These are phyloP conservation scores for Polylopha cassiicola DNA, from an alignment of 2,888 invertebrate genomes.

Conservation along the genomic window DNA sequence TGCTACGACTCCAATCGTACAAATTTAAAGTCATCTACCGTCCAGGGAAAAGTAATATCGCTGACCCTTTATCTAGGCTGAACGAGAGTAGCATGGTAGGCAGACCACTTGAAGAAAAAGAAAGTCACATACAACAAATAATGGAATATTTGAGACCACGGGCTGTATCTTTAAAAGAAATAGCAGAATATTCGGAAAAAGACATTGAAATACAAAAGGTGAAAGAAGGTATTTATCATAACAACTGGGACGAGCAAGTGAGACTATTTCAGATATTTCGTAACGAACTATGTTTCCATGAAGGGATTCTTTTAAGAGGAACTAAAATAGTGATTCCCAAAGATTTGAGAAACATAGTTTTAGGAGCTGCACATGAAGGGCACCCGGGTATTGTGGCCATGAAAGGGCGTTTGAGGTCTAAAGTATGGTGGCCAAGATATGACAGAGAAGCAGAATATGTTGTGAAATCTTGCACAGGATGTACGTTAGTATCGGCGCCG, in stretches of 20 bases:
- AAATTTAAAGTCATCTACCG: slow-evolving; percentile 17
- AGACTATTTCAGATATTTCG: slow-evolving; percentile 16
- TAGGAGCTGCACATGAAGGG: slow-evolving; percentile 17
- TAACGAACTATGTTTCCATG: slow-evolving; percentile 9
- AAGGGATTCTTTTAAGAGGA: slow-evolving; percentile 12
- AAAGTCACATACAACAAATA: neutral
- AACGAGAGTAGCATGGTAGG: neutral
- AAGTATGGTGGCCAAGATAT: slow-evolving; percentile 20
- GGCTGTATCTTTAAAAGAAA: slow-evolving; percentile 9
- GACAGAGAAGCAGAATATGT: slow-evolving; percentile 20
- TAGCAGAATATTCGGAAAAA: slow-evolving; percentile 4
- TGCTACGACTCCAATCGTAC: slow-evolving; percentile 13
- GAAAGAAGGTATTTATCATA: slow-evolving; percentile 11
- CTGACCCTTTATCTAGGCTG: slow-evolving; percentile 11
- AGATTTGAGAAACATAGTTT: slow-evolving; percentile 2
- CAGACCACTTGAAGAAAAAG: slow-evolving; percentile 3
- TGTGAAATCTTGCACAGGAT: slow-evolving; percentile 19
- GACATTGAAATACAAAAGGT: slow-evolving; percentile 2
- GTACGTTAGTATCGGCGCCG: slow-evolving; percentile 7
- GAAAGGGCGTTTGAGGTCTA: slow-evolving; percentile 15
- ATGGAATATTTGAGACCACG: neutral
- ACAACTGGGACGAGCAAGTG: slow-evolving; percentile 11
- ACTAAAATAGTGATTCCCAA: slow-evolving; percentile 14
- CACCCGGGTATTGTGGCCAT: slow-evolving; percentile 7
- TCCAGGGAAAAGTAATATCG: slow-evolving; percentile 20